These are phyloP conservation scores for Gandaritis pyraliata DNA, from an alignment of 2,888 invertebrate genomes.

Conservation along the genomic window DNA sequence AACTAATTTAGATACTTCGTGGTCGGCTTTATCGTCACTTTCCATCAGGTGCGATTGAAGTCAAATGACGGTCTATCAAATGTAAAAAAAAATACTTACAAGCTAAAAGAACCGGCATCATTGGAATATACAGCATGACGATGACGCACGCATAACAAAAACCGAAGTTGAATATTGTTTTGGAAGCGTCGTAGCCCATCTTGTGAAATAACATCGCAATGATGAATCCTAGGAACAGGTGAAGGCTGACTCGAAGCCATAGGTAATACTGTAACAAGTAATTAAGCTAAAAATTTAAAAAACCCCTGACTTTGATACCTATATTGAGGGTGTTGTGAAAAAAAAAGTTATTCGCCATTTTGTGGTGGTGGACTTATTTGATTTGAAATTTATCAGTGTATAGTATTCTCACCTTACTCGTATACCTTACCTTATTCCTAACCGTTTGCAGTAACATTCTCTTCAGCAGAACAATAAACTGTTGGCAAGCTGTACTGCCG, in stretches of 20 bases:
- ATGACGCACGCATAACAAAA: constrained; percentile 92
- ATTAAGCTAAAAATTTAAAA: too few species aligned
- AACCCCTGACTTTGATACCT: too few species aligned
- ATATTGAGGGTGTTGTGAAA: too few species aligned
- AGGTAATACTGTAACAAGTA: constrained; percentile 86
- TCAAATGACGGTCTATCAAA: too few species aligned
- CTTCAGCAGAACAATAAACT: constrained; percentile 87
- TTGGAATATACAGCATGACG: constrained; percentile 91
- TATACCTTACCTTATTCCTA: constrained; percentile 85
- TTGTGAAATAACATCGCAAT: constrained; percentile 88
- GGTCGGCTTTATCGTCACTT: too few species aligned
- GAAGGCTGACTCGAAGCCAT: constrained; percentile 87
- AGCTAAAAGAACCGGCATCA: constrained; percentile 91
- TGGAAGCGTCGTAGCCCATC: constrained; percentile 92
- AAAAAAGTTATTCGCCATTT: too few species aligned
- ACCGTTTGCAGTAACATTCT: constrained; percentile 90
- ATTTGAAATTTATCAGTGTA: too few species aligned
- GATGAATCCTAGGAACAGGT: constrained; percentile 87
- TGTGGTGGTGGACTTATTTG: too few species aligned
- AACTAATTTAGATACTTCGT: too few species aligned
- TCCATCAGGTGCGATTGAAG: too few species aligned
- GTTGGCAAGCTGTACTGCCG: constrained; percentile 85
- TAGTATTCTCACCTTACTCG: too few species aligned
- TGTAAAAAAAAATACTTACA: constrained; percentile 84
- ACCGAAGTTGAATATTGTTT: constrained; percentile 93